Evolutionary conservation across 1,140 invertebrate species (phyloP), one percentile per base, ranked within the genome.

Genomic region (Zaprionus ghesquierei): DNA sequence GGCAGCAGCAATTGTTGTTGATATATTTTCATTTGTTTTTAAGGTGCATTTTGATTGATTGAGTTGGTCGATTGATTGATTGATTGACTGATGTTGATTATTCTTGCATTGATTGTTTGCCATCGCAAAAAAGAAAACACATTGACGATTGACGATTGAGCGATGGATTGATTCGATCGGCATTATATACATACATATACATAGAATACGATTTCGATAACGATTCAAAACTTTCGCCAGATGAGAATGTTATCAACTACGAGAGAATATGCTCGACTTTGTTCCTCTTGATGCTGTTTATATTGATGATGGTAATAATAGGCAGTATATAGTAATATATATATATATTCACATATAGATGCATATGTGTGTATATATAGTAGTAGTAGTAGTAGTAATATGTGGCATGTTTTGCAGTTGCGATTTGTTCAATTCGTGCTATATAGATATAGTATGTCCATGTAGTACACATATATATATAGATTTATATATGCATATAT

Each of bases 381-480:
- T 31, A 53, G 69, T 60, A 41, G 22, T 31, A 53, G 69, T 60
- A 68, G 27, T 59, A 66, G 63, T 68, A 68, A 41, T 50, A 74
- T 74, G 61, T 75, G 46, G 56, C 53, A 69, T 59, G 51, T 59
- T 53, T 75, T 69, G 64, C 55, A 62, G 18, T 56, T 70, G 46
- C 38, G 31, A 72, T 25, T 66, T 72, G 10, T 59, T 72, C 59
- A 53, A 20, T 72, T 72, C 76, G 82, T 87, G 79, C 79, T 65
- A 44, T 46, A 63, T 46, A 63, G 44, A 77, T 18, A 75, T 25
- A 72, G 46, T 69, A 75, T 79, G 72, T 82, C 80, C 80, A 84
- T 38, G 35, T 38, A 13, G 35, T n/a, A 38, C n/a, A 15, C 35
- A 15, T 2, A 38, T n/a, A 38, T 5, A 38, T 41, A 41, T 41